Conservation (phyloP, 1,140 invertebrate genomes). For the Formica selysi region DNA sequence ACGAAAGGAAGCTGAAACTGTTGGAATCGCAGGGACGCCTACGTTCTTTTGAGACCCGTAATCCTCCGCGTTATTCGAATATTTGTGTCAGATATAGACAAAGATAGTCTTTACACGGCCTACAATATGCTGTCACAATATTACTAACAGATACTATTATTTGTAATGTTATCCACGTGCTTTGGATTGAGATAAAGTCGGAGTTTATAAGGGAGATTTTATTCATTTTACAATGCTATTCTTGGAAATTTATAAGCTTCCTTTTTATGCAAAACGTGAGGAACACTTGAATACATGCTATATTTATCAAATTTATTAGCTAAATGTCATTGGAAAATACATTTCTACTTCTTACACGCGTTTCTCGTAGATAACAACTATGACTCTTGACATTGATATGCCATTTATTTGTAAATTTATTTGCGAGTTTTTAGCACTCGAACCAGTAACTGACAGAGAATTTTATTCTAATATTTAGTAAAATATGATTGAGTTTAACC, state of each 20-base stretch:
- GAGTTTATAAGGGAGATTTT: not conserved
- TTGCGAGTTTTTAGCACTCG: not conserved
- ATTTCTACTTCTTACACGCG: not conserved
- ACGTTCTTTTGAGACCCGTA: conserved; percentile 11
- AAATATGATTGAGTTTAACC: not conserved
- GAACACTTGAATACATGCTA: not conserved
- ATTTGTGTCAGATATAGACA: conserved; percentile 28
- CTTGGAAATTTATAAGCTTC: not conserved
- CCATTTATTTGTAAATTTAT: not conserved
- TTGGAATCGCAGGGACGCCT: conserved; percentile 10
- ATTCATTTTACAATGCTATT: conserved; percentile 19
- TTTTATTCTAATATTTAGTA: conserved; percentile 5
- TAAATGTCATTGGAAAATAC: conserved; percentile 20
- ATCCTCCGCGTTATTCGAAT: conserved; percentile 15
- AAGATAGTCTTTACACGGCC: not conserved
- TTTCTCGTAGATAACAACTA: not conserved
- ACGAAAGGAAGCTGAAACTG: conserved; percentile 51
- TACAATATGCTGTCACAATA: not conserved
- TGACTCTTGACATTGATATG: not conserved
- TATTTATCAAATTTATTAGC: conserved; percentile 41
- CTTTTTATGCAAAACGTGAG: not conserved
- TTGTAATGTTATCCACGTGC: not conserved
- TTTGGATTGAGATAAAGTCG: not conserved
- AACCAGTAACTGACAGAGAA: not conserved
- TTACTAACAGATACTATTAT: not conserved